Conservation (phyloP, 2,797 vertebrate species). For the Urocyon cinereoargenteus region DNA sequence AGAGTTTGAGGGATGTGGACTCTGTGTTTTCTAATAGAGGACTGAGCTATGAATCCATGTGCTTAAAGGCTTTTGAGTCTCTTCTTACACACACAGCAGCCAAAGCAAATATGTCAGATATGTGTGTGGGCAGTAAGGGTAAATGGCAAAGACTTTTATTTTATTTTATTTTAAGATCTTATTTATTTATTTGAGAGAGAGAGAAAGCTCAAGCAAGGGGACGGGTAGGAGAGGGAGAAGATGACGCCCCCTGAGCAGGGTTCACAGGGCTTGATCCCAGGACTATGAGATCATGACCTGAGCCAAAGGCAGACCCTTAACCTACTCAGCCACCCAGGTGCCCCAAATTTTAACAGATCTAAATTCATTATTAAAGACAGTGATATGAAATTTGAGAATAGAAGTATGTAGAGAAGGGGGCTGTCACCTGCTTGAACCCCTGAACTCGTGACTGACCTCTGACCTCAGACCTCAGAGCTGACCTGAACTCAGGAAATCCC, state of each 20-base stretch:
- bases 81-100: background rate
- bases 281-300: background rate
- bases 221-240: background rate
- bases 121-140: background rate
- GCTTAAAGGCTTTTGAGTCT: background rate
- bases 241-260: background rate
- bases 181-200: background rate
- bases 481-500: background rate
- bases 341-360: background rate
- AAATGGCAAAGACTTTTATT: background rate
- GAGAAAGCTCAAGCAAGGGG: background rate
- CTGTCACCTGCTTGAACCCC: background rate
- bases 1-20: background rate
- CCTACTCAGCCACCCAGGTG: background rate
- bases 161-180: background rate
- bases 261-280: background rate
- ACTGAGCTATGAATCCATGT: background rate
- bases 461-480: background rate
- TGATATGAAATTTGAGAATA: background rate
- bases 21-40: background rate
- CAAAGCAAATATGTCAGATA: background rate
- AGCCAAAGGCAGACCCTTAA: background rate
- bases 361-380: background rate
- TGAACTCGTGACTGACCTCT: background rate
- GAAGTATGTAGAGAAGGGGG: background rate